Conservation (phyloP, 1,140 invertebrate species). For the Armadillidium nasatum region DNA sequence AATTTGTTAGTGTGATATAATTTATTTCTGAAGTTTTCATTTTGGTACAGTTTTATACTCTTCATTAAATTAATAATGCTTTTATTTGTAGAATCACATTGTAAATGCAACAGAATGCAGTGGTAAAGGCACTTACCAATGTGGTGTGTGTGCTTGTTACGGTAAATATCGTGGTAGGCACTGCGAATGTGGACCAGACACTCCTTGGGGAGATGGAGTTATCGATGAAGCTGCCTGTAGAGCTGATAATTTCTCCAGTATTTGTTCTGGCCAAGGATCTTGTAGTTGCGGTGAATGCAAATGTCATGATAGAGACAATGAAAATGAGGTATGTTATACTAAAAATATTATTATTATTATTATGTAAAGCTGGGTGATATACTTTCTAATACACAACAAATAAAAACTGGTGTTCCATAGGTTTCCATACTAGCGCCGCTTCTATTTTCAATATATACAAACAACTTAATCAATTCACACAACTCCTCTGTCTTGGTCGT, state of each 20-base stretch:
- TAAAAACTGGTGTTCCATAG: too few relatives aligned
- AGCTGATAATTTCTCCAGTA: neutral
- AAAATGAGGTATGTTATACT: neutral
- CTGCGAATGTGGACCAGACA: neutral
- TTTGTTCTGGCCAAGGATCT: conserved; percentile 9
- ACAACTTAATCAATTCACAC: too few relatives aligned
- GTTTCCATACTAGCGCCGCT: too few relatives aligned
- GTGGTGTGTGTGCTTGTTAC: conserved; percentile 83
- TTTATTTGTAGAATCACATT: conserved; percentile 1
- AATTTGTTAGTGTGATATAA: neutral
- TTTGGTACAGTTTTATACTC: neutral
- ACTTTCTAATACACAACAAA: too few relatives aligned
- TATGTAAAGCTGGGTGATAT: too few relatives aligned
- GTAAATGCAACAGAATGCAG: conserved; percentile 54
- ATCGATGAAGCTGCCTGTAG: conserved; percentile 3
- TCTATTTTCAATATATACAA: too few relatives aligned
- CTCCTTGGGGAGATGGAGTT: neutral
- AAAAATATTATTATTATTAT: conserved; percentile 2
- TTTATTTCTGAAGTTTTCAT: neutral
- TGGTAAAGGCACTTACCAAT: conserved; percentile 65
- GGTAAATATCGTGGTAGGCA: conserved; percentile 44
- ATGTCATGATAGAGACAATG: neutral
- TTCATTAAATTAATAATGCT: neutral
- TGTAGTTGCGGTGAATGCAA: neutral
- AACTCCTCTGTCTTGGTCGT: too few relatives aligned